phyloP scores from a whole-genome alignment of 2,888 invertebrate species.

The Pollenia amentaria region DNA sequence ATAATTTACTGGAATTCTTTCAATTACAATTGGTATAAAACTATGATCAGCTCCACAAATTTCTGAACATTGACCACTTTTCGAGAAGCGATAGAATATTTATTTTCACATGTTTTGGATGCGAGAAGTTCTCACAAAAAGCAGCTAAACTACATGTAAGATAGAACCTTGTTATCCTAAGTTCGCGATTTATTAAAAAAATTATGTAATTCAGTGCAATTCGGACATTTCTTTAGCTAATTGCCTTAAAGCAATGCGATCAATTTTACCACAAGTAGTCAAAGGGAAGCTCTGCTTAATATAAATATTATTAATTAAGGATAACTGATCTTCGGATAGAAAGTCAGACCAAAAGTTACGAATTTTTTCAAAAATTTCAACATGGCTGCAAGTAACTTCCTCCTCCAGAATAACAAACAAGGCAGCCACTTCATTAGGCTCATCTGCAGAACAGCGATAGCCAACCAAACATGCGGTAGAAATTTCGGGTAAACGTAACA shows the following conservation, averaged over 20 bases:
- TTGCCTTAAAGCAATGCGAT: conserved; percentile 66
- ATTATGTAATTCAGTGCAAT: not conserved
- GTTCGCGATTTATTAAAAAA: no score
- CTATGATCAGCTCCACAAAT: no score
- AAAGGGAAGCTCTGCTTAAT: conserved; percentile 63
- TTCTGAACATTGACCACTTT: no score
- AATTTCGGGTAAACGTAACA: conserved; percentile 59
- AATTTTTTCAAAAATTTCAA: conserved; percentile 37
- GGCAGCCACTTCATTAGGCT: conserved; percentile 59
- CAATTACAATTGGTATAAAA: no score
- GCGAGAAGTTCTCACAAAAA: no score
- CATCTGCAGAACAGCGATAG: conserved; percentile 7
- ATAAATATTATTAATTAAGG: conserved; percentile 57
- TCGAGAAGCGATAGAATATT: no score
- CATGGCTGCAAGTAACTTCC: not conserved
- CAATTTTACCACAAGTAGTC: conserved; percentile 73
- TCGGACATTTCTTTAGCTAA: not conserved
- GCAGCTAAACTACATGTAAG: no score
- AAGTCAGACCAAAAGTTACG: not conserved
- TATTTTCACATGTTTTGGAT: no score
- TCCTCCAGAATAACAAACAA: conserved; percentile 65
- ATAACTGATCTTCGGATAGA: conserved; percentile 36
- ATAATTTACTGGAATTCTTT: no score
- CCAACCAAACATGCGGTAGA: conserved; percentile 65
- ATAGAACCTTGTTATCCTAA: no score